phyloP scores from a whole-genome alignment of 2,888 invertebrate genomes.

The Eupithecia inturbata region DNA sequence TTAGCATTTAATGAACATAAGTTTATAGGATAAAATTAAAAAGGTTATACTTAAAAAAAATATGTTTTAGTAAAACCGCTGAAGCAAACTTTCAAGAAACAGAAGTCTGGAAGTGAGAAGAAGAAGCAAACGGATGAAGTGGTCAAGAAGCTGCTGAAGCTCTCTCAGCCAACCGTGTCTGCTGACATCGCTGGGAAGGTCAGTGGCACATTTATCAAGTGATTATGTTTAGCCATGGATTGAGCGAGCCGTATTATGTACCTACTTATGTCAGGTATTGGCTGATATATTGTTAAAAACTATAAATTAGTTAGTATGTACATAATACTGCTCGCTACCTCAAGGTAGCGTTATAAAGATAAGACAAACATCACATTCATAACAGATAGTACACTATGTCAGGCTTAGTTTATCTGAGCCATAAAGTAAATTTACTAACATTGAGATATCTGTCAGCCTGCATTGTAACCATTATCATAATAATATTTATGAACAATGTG shows the following conservation, averaged over 20 bases:
- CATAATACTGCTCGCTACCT: no score
- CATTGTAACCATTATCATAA: neutral
- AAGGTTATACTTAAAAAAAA: neutral
- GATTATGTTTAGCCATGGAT: neutral
- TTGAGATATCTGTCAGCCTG: neutral
- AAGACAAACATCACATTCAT: neutral
- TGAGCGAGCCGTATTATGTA: neutral
- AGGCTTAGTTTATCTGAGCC: neutral
- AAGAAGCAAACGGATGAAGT: slow-evolving; percentile 68
- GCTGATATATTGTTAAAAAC: no score
- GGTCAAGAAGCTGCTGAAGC: slow-evolving; percentile 73
- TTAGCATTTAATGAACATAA: no score
- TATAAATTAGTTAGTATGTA: no score
- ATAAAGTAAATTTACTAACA: neutral
- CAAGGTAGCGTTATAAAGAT: no score
- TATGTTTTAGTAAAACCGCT: slow-evolving; percentile 1
- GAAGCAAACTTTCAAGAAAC: slow-evolving; percentile 24
- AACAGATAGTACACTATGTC: neutral
- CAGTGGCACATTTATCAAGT: slow-evolving; percentile 30
- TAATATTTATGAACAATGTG: neutral
- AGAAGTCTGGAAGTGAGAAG: slow-evolving; percentile 51
- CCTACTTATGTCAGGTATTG: no score
- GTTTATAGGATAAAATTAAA: neutral
- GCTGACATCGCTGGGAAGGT: slow-evolving; percentile 76
- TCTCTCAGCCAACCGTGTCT: slow-evolving; percentile 72